Evolutionary conservation across 2,797 vertebrate species (phyloP).

Genomic region (Carapus acus): DNA sequence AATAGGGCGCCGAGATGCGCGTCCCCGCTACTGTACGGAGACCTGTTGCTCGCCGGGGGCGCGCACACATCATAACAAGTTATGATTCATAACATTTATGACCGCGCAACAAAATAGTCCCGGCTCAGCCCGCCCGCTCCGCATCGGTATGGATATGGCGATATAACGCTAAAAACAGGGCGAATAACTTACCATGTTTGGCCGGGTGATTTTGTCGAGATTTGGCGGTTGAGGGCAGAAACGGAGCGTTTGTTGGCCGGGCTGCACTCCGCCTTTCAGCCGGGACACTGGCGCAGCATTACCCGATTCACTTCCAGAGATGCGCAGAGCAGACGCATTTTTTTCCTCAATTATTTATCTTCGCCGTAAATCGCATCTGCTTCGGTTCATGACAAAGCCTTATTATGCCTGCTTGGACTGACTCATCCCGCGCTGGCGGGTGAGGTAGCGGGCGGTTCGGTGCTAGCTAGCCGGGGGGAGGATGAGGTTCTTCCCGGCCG

Average conservation of each 20-base stretch:
- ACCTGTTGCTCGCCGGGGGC: constrained; percentile 76
- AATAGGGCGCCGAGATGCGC: constrained; percentile 60
- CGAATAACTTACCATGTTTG: constrained; percentile 70
- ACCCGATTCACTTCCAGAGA: constrained; percentile 70
- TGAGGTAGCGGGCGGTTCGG: constrained; percentile 24
- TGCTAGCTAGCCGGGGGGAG: constrained; percentile 48
- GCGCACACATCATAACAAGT: constrained; percentile 78
- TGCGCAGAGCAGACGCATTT: constrained; percentile 73
- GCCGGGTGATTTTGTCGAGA: constrained; percentile 56
- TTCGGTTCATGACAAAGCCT: constrained; percentile 51
- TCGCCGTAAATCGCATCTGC: constrained; percentile 55
- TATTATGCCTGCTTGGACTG: constrained; percentile 46
- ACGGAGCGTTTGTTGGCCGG: constrained; percentile 42
- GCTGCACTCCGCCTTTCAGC: constrained; percentile 64
- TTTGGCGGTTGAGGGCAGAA: constrained; percentile 46
- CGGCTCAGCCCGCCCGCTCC: constrained; percentile 62
- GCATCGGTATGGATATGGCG: constrained; percentile 42
- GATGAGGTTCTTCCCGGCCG: constrained; percentile 54
- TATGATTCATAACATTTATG: constrained; percentile 81
- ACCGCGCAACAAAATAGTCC: constrained; percentile 47
- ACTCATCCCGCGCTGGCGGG: constrained; percentile 36
- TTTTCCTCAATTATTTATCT: constrained; percentile 69
- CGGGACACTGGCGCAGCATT: constrained; percentile 71
- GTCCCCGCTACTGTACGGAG: constrained; percentile 72
- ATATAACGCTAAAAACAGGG: no score